Evolutionary conservation across 2,797 vertebrate genomes (phyloP), one percentile per base, ranked within the genome.

Genomic region (Schizopygopsis pylzovi): DNA sequence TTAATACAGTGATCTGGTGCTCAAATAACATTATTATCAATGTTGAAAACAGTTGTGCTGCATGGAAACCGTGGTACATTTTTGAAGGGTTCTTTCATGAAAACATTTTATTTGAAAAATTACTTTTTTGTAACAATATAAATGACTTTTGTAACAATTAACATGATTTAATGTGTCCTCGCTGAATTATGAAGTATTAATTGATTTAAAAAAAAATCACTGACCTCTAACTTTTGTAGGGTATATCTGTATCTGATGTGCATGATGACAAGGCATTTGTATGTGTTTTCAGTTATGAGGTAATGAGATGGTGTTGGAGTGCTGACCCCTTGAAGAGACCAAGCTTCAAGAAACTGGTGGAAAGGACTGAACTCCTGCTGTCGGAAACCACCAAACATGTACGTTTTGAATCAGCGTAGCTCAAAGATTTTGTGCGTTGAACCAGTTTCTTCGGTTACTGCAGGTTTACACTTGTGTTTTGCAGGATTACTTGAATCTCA

Each of bases 321-420:
- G 94, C 96, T 0, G 98, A 99, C 87, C 98, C 98, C 82, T 87
- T 98, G 63, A 97, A 97, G 91, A 95, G 98, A 91, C 98, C 97
- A 0, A 96, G 97, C 4, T 99, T 99, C 90, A 97, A 97, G 90
- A 97, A 99, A 90, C 95, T 99, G 0, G 97, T 98, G 78, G 97
- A 97, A 92, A 95, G 95, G 83, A 98, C 97, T 1, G 98, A 99
- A 89, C 96, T 97, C 54, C 96, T 98, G 90, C 95, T 99, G 83
- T 97, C 97, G 45, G 97, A 99, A 76, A 96, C 95, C 86, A 97
- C 96, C 73, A 97, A 93, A 84, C 96, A 97, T 65, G 98, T 99
- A 94, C 93, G 88, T 89, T 73, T 49, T 78, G 28, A 47, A 18
- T 71, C 65, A n/a, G n/a, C 18, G 16, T 4, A 37, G 6, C n/a